Percentiles rank a stretch among this genome's conserved stretches.
These are phyloP conservation scores for Harpagifer antarcticus DNA, from an alignment of 2,797 vertebrate species.

Conservation along the genomic window DNA sequence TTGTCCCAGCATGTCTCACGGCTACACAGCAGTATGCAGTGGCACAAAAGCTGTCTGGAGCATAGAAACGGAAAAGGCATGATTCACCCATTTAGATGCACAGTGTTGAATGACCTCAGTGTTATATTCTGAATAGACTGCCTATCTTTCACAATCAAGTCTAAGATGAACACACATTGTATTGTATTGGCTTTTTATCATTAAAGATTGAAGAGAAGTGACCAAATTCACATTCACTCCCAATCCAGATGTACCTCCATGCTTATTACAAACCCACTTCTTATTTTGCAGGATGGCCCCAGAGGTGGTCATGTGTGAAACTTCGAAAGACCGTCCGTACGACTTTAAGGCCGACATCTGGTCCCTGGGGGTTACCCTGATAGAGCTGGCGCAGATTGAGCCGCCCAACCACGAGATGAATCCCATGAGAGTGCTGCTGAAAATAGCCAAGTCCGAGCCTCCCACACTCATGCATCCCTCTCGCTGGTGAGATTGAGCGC, in stretches of 20 bases:
- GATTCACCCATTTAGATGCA: conserved; percentile 27
- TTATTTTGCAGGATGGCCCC: conserved; percentile 94
- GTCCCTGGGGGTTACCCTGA: conserved; percentile 98
- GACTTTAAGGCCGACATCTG: conserved; percentile 99
- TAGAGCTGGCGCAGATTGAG: conserved; percentile 98
- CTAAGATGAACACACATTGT: not conserved
- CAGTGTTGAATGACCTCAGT: conserved; percentile 17
- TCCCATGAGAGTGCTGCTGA: conserved; percentile 98
- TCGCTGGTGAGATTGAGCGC: conserved; percentile 88
- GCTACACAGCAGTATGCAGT: conserved; percentile 5
- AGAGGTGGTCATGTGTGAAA: conserved; percentile 99
- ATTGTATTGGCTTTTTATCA: not conserved
- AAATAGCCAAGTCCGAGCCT: conserved; percentile 98
- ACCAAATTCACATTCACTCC: not conserved
- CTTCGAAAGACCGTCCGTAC: conserved; percentile 97
- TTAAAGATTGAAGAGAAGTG: not conserved
- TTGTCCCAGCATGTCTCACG: conserved; percentile 23
- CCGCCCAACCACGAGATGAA: conserved; percentile 99
- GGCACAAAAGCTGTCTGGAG: conserved; percentile 20
- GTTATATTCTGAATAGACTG: conserved; percentile 11
- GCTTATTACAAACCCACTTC: conserved; percentile 13
- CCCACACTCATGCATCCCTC: conserved; percentile 95
- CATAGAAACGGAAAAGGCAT: conserved; percentile 21
- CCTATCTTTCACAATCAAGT: conserved; percentile 11
- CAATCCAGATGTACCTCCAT: no score